These are phyloP conservation scores for Ataeniobius toweri DNA, from an alignment of 2,797 vertebrate genomes.

Conservation along the genomic window DNA sequence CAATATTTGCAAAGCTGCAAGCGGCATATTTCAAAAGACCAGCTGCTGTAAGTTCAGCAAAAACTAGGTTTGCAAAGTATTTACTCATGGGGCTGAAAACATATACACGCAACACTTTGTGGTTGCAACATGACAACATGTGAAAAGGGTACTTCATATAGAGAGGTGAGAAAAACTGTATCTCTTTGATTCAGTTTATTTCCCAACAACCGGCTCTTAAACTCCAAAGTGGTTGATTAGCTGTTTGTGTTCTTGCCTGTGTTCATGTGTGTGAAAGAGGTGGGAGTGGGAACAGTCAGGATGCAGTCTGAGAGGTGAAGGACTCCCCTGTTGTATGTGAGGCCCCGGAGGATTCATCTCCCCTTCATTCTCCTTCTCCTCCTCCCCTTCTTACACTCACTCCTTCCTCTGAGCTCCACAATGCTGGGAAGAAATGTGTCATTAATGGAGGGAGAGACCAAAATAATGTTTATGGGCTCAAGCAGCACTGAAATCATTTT, in stretches of 20 bases:
- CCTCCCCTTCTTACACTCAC: constrained; percentile 52
- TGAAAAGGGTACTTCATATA: constrained; percentile 14
- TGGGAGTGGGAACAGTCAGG: constrained; percentile 59
- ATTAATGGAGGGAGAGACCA: constrained; percentile 76
- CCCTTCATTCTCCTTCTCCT: constrained; percentile 56
- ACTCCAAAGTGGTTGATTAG: constrained; percentile 54
- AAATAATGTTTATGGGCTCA: constrained; percentile 83
- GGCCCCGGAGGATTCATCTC: constrained; percentile 68
- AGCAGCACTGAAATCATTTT: constrained; percentile 82
- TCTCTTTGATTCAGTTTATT: constrained; percentile 49
- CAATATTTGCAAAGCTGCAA: background rate
- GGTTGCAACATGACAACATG: background rate
- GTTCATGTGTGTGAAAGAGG: constrained; percentile 30
- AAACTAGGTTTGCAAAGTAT: background rate
- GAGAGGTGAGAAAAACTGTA: constrained; percentile 52
- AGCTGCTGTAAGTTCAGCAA: background rate
- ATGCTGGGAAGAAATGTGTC: constrained; percentile 83
- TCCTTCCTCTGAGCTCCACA: constrained; percentile 72
- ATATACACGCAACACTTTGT: background rate
- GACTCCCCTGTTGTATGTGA: constrained; percentile 66
- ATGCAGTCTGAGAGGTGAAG: constrained; percentile 72
- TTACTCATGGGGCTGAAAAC: background rate
- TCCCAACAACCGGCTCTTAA: constrained; percentile 53
- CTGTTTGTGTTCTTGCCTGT: constrained; percentile 30
- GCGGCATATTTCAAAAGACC: background rate